Conservation (phyloP, 2,888 invertebrate species). For the Gandaritis pyraliata region DNA sequence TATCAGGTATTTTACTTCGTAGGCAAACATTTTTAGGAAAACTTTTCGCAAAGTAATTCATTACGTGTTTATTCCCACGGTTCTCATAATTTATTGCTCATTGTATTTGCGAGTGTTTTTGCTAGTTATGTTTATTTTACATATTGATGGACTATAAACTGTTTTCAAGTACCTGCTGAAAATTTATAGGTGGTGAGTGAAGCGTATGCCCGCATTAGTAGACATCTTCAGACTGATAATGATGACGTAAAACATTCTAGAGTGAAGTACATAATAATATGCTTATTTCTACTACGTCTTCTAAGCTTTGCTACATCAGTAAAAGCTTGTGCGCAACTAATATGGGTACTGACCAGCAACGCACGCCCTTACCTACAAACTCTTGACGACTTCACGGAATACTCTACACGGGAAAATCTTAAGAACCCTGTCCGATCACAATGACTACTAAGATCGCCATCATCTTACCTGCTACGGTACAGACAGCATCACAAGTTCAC, state of each 20-base stretch:
- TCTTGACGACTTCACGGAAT: conserved; percentile 61
- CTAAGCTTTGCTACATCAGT: conserved; percentile 42
- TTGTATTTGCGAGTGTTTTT: conserved; percentile 1
- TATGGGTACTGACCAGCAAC: conserved; percentile 48
- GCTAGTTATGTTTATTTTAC: background rate
- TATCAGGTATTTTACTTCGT: background rate
- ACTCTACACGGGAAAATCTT: conserved; percentile 57
- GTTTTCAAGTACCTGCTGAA: too few relatives aligned
- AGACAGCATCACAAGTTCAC: too few relatives aligned
- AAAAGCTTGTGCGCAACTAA: conserved; percentile 49
- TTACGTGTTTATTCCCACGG: background rate
- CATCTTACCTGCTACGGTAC: conserved; percentile 11
- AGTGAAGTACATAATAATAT: too few relatives aligned
- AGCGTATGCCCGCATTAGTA: too few relatives aligned
- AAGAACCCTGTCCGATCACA: conserved; percentile 51
- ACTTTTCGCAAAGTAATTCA: background rate
- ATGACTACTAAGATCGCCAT: conserved; percentile 43
- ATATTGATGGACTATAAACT: background rate
- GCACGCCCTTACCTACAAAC: conserved; percentile 45
- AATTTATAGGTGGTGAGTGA: too few relatives aligned
- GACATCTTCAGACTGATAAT: too few relatives aligned
- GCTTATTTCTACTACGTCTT: conserved; percentile 3
- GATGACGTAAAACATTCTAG: too few relatives aligned
- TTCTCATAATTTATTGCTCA: background rate
- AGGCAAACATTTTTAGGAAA: background rate